Conservation (phyloP, 2,797 vertebrate species). For the Salmo trutta region DNA sequence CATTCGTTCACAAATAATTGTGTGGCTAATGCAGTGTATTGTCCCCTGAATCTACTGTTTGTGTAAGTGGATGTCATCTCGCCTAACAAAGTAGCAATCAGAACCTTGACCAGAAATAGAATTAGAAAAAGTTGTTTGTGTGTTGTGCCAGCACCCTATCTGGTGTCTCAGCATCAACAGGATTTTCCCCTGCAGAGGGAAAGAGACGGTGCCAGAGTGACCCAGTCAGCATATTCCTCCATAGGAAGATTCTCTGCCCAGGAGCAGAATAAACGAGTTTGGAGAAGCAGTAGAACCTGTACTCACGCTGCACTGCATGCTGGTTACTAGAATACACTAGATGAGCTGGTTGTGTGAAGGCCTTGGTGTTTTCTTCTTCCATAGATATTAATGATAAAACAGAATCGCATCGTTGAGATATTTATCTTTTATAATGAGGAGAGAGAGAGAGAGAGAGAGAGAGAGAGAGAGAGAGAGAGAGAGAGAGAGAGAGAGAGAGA, state of each 20-base stretch:
- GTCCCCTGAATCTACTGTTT: background rate
- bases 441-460: too few relatives aligned
- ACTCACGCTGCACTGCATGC: too few relatives aligned
- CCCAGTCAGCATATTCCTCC: slow-evolving; percentile 14
- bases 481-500: too few relatives aligned
- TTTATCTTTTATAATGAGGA: too few relatives aligned
- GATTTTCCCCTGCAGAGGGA: background rate
- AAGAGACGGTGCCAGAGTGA: slow-evolving; percentile 4
- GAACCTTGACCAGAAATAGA: too few relatives aligned
- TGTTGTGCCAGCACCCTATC: background rate
- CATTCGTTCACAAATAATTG: background rate
- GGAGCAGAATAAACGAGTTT: background rate
- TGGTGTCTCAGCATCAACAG: background rate
- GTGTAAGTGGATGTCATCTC: background rate
- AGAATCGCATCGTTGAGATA: too few relatives aligned
- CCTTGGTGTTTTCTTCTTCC: too few relatives aligned
- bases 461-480: too few relatives aligned
- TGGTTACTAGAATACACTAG: too few relatives aligned
- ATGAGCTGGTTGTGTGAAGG: too few relatives aligned
- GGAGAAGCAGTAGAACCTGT: background rate
- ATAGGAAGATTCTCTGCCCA: background rate
- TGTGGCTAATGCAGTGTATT: background rate
- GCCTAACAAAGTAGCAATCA: background rate
- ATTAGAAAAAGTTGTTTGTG: background rate
- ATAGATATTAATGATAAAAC: too few relatives aligned